phyloP scores from a whole-genome alignment of 2,113 vertebrate genomes.

The Emberiza fucata region DNA sequence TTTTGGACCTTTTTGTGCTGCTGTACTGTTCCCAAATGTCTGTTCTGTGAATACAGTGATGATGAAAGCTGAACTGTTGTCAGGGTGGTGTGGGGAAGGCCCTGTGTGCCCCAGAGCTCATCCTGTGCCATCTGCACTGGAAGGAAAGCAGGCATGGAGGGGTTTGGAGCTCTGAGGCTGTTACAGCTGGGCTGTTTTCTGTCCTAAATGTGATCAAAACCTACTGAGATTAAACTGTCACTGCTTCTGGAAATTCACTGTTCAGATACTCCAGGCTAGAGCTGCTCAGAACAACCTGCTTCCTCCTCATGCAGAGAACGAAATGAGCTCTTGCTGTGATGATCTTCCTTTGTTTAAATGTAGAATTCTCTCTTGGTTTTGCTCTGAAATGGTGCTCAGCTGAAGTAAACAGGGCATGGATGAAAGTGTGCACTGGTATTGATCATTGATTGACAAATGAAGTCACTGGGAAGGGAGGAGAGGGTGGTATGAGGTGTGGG shows the following conservation, averaged over 20 bases:
- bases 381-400: background rate
- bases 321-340: background rate
- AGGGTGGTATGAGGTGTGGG: background rate
- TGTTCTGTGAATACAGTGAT: background rate
- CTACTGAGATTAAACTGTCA: background rate
- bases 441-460: background rate
- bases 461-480: background rate
- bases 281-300: background rate
- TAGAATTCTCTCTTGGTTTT: background rate
- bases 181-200: background rate
- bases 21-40: background rate
- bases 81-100: background rate
- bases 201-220: background rate
- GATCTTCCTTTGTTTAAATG: background rate
- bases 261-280: background rate
- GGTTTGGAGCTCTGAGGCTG: rapidly evolving
- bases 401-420: background rate
- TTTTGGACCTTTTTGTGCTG: background rate
- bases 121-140: background rate
- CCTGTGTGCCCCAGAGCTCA: background rate
- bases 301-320: background rate
- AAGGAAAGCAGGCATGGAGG: background rate
- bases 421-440: background rate
- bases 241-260: background rate
- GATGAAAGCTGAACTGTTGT: background rate